Conservation (phyloP, 2,797 vertebrate genomes). For the Telmatherina bonti region DNA sequence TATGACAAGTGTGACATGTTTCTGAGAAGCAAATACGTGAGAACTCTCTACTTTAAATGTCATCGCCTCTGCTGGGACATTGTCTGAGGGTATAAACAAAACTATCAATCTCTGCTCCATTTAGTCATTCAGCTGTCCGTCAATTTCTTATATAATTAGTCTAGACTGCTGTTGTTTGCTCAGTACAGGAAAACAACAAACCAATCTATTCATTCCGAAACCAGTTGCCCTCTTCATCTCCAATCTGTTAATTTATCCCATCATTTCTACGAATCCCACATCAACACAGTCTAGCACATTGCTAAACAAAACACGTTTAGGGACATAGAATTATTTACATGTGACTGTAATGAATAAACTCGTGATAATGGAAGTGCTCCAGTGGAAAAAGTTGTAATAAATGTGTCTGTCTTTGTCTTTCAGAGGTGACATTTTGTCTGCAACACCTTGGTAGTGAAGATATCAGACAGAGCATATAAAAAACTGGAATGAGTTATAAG, state of each 20-base stretch:
- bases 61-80: slow-evolving; percentile 13
- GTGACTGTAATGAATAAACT: slow-evolving; percentile 48
- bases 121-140: slow-evolving; percentile 32
- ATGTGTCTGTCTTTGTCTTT: slow-evolving; percentile 1
- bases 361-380: slow-evolving; percentile 48
- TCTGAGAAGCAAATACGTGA: slow-evolving; percentile 29
- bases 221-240: slow-evolving; percentile 42
- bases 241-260: slow-evolving; percentile 59
- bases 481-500: background rate
- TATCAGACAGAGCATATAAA: slow-evolving; percentile 5
- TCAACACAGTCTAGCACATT: slow-evolving; percentile 60
- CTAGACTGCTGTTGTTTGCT: slow-evolving; percentile 43
- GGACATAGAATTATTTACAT: slow-evolving; percentile 54
- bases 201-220: slow-evolving; percentile 58
- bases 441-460: slow-evolving; percentile 4
- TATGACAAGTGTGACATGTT: slow-evolving; percentile 3
- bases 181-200: slow-evolving; percentile 51
- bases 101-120: slow-evolving; percentile 39
- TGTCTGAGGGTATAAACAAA: slow-evolving; percentile 40
- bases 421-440: background rate
- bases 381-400: slow-evolving; percentile 23
- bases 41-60: slow-evolving; percentile 27
- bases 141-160: slow-evolving; percentile 53
- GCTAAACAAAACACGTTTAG: slow-evolving; percentile 66
- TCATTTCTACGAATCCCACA: slow-evolving; percentile 67